Percentiles rank a stretch among this genome's conserved stretches.
Evolutionary conservation across 2,888 invertebrate species (phyloP).

Genomic region (Odontothrips loti): DNA sequence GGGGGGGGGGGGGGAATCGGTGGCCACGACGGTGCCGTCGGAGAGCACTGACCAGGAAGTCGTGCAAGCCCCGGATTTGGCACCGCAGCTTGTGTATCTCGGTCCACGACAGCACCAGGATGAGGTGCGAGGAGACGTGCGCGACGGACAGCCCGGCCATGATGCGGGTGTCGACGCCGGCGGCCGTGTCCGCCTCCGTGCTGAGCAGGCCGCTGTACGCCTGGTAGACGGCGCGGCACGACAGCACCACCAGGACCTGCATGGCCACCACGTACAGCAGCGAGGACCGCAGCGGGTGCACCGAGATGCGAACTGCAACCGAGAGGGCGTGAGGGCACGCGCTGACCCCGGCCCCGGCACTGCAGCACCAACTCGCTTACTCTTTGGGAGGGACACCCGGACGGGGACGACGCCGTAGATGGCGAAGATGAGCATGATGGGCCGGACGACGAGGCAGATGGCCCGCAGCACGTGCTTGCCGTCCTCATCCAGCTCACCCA

Average conservation of each 20-base stretch:
- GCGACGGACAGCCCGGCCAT: neutral
- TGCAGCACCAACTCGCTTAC: neutral
- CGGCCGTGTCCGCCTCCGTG: neutral
- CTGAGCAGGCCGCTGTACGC: neutral
- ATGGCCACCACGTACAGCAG: neutral
- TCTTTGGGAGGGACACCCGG: neutral
- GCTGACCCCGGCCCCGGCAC: neutral
- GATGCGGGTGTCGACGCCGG: neutral
- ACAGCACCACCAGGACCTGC: neutral
- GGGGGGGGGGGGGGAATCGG: too few species aligned
- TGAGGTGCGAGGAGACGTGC: neutral
- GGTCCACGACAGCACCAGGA: neutral
- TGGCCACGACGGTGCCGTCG: too few species aligned
- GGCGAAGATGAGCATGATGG: neutral
- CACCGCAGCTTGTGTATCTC: neutral
- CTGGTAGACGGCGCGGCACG: neutral
- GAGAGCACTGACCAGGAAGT: neutral
- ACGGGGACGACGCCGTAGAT: neutral
- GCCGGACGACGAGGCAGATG: neutral
- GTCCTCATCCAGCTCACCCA: neutral
- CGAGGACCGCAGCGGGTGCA: slow-evolving; percentile 9
- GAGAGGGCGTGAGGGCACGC: neutral
- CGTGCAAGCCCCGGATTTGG: neutral
- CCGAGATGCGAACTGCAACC: neutral
- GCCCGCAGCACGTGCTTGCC: too few species aligned